A percentile compares a stretch with the other conserved stretches of the same genome.
phyloP scores from a whole-genome alignment of 2,113 vertebrate species.

The Entosphenus tridentatus region DNA sequence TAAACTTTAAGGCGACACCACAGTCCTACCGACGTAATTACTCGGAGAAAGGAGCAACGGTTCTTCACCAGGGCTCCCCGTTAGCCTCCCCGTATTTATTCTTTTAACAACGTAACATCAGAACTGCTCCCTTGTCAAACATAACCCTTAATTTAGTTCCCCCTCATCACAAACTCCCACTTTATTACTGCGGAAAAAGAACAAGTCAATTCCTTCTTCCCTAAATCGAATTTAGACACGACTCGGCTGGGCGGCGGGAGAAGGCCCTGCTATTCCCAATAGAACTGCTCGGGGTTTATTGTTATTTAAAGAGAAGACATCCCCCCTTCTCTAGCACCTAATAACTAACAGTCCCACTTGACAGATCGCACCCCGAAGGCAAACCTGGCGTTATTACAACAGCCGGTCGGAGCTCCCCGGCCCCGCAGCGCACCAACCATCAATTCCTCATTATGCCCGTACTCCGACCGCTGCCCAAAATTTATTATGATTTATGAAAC shows the following conservation, averaged over 20 bases:
- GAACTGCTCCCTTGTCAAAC: constrained; percentile 6
- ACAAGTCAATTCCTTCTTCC: constrained; percentile 3
- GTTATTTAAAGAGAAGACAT: constrained; percentile 4
- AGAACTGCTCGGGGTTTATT: constrained; percentile 1
- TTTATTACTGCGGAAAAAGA: constrained; percentile 5
- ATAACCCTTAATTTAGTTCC: constrained; percentile 6
- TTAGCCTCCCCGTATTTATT: constrained; percentile 4
- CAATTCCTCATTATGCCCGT: constrained; percentile 5
- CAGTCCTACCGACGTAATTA: too few species aligned
- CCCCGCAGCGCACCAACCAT: background rate
- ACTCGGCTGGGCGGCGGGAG: background rate
- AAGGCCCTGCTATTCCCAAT: background rate
- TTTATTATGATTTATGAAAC: constrained; percentile 1
- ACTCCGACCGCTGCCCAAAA: constrained; percentile 4
- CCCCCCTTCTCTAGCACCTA: constrained; percentile 2
- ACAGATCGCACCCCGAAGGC: constrained; percentile 5
- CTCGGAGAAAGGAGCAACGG: too few species aligned
- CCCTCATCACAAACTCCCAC: constrained; percentile 4
- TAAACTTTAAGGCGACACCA: too few species aligned
- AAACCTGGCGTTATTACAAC: constrained; percentile 6
- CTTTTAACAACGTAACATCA: constrained; percentile 1
- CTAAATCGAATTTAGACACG: background rate
- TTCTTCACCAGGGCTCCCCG: background rate
- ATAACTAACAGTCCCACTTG: constrained; percentile 2
- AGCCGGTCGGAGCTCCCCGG: constrained; percentile 2